These are phyloP conservation scores for Motacilla tschutschensis DNA, from an alignment of 2,113 vertebrate genomes.

Conservation along the genomic window DNA sequence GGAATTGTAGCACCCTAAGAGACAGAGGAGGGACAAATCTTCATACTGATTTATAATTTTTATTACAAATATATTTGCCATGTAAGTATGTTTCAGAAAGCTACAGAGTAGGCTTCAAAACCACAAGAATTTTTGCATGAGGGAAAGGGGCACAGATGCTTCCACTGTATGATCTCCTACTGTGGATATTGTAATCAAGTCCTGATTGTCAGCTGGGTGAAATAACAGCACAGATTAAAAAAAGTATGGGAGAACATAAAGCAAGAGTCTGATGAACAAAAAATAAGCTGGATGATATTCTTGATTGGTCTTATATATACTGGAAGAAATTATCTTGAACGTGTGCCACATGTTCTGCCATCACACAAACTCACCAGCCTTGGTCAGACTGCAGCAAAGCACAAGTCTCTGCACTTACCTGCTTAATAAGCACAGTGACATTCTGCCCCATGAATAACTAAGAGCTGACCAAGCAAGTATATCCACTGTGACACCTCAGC, in stretches of 20 bases:
- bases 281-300: background rate
- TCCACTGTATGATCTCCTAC: background rate
- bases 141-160: background rate
- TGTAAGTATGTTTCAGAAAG: background rate
- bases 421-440: background rate
- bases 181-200: background rate
- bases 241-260: background rate
- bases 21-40: background rate
- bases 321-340: background rate
- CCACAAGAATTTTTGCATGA: background rate
- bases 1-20: conserved; percentile 83
- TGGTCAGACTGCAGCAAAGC: background rate
- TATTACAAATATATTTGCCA: background rate
- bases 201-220: background rate
- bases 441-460: background rate
- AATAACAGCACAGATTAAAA: background rate
- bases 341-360: background rate
- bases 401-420: background rate
- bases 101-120: background rate
- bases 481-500: background rate
- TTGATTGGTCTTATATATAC: background rate
- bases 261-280: background rate
- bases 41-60: background rate
- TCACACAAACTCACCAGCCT: background rate
- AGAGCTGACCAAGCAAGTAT: background rate